Evolutionary conservation across 2,797 vertebrate genomes (phyloP).

Genomic region (Peromyscus attwateri): DNA sequence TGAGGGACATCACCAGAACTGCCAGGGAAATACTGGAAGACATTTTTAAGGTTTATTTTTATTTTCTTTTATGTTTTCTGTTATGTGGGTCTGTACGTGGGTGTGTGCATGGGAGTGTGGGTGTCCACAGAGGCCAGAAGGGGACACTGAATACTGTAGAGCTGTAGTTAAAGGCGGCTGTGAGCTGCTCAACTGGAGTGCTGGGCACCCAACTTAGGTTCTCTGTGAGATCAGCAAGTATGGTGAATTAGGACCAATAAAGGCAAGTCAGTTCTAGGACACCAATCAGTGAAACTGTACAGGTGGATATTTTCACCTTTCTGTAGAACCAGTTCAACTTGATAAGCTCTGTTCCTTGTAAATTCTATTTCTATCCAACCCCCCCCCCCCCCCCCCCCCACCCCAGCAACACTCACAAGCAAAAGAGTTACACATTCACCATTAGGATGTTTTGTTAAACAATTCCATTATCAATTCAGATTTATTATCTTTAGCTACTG

Average conservation of each 20-base stretch:
- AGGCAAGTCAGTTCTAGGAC: neutral
- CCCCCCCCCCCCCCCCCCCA: neutral
- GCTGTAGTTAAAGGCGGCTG: neutral
- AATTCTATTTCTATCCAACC: neutral
- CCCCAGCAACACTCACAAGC: neutral
- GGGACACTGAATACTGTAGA: neutral
- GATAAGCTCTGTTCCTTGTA: neutral
- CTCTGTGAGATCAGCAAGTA: neutral
- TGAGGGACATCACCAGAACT: neutral
- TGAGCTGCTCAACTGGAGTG: neutral
- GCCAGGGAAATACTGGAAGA: constrained; percentile 6
- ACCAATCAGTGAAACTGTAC: neutral
- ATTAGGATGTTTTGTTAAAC: neutral
- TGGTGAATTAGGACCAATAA: neutral
- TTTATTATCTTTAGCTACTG: neutral
- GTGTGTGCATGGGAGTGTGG: neutral
- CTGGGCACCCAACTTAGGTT: neutral
- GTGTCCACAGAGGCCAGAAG: neutral
- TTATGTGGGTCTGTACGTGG: neutral
- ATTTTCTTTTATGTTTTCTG: neutral
- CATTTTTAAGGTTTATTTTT: constrained; percentile 3
- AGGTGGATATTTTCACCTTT: neutral
- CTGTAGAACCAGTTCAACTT: neutral
- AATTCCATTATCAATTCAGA: neutral
- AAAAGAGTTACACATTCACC: neutral